phyloP scores from a whole-genome alignment of 2,797 vertebrate genomes.

The Otolemur crassicaudatus region DNA sequence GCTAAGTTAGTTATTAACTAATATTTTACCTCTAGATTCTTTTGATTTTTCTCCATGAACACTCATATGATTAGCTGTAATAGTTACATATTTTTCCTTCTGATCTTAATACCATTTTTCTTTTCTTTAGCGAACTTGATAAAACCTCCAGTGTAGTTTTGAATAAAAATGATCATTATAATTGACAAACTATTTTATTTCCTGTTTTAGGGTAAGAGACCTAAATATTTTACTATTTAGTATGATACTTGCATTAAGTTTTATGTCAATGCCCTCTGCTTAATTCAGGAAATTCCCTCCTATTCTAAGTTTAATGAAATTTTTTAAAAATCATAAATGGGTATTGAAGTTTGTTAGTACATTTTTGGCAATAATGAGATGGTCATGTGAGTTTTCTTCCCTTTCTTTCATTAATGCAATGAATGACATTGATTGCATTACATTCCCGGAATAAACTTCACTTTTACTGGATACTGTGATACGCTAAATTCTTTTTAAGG shows the following conservation, averaged over 20 bases:
- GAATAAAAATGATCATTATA: background rate
- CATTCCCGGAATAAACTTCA: background rate
- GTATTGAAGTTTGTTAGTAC: background rate
- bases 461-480: background rate
- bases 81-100: background rate
- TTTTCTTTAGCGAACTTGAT: background rate
- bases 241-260: background rate
- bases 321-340: background rate
- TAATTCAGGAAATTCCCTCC: background rate
- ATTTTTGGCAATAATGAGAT: background rate
- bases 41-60: constrained; percentile 7
- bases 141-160: background rate
- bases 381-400: background rate
- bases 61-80: background rate
- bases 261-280: background rate
- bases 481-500: background rate
- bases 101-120: background rate
- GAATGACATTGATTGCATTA: background rate
- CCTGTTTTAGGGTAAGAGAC: background rate
- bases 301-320: background rate
- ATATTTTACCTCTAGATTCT: constrained; percentile 11
- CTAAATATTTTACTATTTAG: constrained; percentile 23
- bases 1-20: constrained; percentile 5
- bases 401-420: background rate
- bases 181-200: background rate